Evolutionary conservation across 1,140 invertebrate species (phyloP).

Genomic region (Drosophila athabasca): DNA sequence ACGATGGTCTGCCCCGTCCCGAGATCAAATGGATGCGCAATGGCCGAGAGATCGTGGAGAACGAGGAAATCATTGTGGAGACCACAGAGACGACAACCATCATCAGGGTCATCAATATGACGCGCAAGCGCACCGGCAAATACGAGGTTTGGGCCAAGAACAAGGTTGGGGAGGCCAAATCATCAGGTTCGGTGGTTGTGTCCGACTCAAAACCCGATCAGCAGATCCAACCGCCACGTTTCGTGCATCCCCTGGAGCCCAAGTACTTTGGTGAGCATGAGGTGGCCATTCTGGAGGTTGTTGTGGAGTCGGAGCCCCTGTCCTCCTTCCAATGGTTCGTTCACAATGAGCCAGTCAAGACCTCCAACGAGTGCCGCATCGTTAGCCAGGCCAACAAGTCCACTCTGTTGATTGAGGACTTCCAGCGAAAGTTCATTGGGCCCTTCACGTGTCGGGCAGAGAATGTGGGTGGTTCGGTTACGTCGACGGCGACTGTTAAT

Average conservation of each 20-base stretch:
- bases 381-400: constrained; percentile 91
- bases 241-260: constrained; percentile 89
- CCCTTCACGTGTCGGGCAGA: constrained; percentile 94
- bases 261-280: constrained; percentile 89
- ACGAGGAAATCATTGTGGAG: constrained; percentile 87
- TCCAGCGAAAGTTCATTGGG: constrained; percentile 89
- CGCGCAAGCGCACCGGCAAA: constrained; percentile 91
- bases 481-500: constrained; percentile 91
- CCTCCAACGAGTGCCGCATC: constrained; percentile 88
- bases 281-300: constrained; percentile 90
- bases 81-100: constrained; percentile 88
- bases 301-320: constrained; percentile 90
- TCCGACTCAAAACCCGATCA: constrained; percentile 85
- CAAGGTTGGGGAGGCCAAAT: constrained; percentile 89
- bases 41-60: constrained; percentile 89
- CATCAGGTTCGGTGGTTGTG: constrained; percentile 90
- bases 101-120: constrained; percentile 88
- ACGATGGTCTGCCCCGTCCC: constrained; percentile 88
- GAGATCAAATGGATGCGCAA: constrained; percentile 95
- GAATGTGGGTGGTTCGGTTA: constrained; percentile 93
- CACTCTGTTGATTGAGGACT: constrained; percentile 91
- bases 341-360: constrained; percentile 86
- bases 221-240: constrained; percentile 89
- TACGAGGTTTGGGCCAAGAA: constrained; percentile 93
- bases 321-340: constrained; percentile 95